Evolutionary conservation across 2,888 invertebrate species (phyloP).

Genomic region (Leistus spinibarbis): DNA sequence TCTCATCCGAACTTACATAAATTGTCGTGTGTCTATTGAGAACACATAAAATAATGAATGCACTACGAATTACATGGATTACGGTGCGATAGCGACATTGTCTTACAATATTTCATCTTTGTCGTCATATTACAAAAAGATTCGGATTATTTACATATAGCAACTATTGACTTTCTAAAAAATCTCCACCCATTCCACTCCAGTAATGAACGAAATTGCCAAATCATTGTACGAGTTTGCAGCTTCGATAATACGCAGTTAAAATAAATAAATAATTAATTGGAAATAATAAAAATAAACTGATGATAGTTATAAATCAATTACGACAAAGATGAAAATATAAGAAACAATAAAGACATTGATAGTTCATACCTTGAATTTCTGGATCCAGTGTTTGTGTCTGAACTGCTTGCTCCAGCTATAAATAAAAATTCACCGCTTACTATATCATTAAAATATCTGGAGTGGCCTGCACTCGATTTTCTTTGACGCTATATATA

Average conservation of each 20-base stretch:
- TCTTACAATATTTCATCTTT: not conserved
- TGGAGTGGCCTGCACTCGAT: too few relatives aligned
- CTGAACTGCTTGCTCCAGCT: constrained; percentile 5
- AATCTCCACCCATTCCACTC: too few relatives aligned
- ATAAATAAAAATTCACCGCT: not conserved
- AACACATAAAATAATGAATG: not conserved
- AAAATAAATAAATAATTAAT: too few relatives aligned
- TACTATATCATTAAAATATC: not conserved
- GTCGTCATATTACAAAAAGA: not conserved
- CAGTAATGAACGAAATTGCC: too few relatives aligned
- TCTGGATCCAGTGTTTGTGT: not conserved
- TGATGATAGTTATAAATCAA: too few relatives aligned
- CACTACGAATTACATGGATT: not conserved
- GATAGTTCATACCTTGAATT: not conserved
- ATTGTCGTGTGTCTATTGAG: constrained; percentile 12
- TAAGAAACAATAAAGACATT: not conserved
- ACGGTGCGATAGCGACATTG: not conserved
- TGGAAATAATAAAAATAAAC: too few relatives aligned
- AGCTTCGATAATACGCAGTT: too few relatives aligned
- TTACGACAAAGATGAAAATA: not conserved
- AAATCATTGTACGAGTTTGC: too few relatives aligned
- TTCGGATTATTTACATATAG: not conserved
- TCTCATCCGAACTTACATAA: constrained; percentile 40
- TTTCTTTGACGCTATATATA: too few relatives aligned
- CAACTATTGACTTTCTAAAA: not conserved